Evolutionary conservation across 1,140 invertebrate species (phyloP), one percentile per base, ranked within the genome.

Genomic region (Mamestra configurata): DNA sequence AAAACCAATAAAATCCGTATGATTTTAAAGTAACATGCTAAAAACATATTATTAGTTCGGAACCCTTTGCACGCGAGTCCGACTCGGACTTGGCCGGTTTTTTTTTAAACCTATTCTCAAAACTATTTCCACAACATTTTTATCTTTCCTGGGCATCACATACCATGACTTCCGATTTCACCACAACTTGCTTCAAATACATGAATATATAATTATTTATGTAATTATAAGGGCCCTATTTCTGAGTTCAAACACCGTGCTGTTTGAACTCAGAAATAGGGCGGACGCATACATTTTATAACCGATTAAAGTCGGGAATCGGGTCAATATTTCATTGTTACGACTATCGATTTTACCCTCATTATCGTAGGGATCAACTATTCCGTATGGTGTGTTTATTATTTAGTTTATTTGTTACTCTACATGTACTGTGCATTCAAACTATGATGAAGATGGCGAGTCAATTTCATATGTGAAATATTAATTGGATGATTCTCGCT

Each of bases 311-410:
- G 77, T 71, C 72, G 55, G 72, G 37, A 77, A 73, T 61, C 27
- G 59, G 61, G 57, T 77, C 57, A 77, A 78, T 80, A 81, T 81
- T 72, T 83, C 79, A 83, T 59, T 35, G 72, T 77, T 77, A 79
- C 40, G 66, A 77, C 79, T 83, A 79, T 81, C 73, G 79, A 77
- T 77, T 77, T 68, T 81, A 27, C 55, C 70, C 64, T 59, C 57
- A 80, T 70, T 55, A 80, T 76, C 66, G 46, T 37, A 68, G 51
- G 20, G 18, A 59, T 76, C 18, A 61, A 76, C 73, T 76, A 64
- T 76, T 49, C 27, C 22, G 20, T 73, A 40, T 20, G 18, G 18
- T 24, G 3, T 59, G 35, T 75, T 55, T 20, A 24, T 70, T 64
- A 64, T 64, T 64, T 64, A 64, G 61, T 66, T 66, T 40, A 66